A percentile compares a stretch with the other conserved stretches of the same genome.
Conservation (phyloP, 2,797 vertebrate species). For the Myotis daubentonii region DNA sequence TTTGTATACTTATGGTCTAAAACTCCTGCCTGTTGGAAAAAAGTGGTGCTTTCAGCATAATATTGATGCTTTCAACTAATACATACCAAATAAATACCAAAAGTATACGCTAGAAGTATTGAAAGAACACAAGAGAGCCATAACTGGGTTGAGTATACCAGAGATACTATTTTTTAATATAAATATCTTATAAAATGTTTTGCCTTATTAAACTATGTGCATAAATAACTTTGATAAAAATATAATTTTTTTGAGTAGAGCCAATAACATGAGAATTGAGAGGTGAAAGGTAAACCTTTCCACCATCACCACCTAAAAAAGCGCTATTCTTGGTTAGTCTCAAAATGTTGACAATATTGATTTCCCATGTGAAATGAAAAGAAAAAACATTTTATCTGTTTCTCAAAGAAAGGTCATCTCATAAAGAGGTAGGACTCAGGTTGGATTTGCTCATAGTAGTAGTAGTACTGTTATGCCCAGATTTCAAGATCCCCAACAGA, state of each 20-base stretch:
- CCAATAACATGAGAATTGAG: not conserved
- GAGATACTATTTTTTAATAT: not conserved
- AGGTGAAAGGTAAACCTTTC: not conserved
- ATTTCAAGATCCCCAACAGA: too few relatives aligned
- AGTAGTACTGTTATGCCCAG: too few relatives aligned
- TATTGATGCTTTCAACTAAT: not conserved
- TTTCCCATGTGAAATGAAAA: not conserved
- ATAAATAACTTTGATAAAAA: conserved; percentile 43
- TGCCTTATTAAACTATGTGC: not conserved
- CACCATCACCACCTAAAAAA: not conserved
- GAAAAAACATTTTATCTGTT: not conserved
- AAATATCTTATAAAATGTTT: not conserved
- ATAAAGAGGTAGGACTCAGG: not conserved
- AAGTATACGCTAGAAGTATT: not conserved
- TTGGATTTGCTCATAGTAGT: not conserved
- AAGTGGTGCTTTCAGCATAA: not conserved
- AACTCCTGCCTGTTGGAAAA: not conserved
- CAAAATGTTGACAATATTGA: not conserved
- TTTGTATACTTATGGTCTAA: not conserved
- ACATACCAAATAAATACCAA: not conserved
- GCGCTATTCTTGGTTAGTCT: not conserved
- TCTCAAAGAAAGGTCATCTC: not conserved
- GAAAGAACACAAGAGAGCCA: not conserved
- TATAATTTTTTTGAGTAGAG: not conserved
- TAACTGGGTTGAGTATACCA: not conserved